Base-by-base conservation (phyloP, 1,140 invertebrate species). In the Olivierus martensii region DNA sequence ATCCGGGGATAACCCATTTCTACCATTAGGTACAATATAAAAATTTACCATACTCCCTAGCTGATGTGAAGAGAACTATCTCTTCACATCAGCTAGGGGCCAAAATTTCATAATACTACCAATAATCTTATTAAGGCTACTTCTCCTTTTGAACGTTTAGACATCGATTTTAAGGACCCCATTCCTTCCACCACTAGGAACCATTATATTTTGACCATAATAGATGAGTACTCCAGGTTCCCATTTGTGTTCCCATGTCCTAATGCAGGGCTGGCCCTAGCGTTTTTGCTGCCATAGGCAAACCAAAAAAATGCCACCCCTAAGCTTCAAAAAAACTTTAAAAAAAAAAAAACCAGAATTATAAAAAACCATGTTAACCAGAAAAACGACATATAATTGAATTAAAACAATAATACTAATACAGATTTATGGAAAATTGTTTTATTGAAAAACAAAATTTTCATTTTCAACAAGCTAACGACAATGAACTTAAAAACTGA, bases 191-290 rank as follows among this genome's bases (percentile, higher is more conserved):
- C 19, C 15, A 50, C 57, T 12, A 51, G 46, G 15, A 66, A 66
- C 45, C 48, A 49, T 34, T 66, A 65, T 43, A 7, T 62, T 18
- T 45, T 64, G 6, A 64, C 56, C 10, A 51, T 66, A 42, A 54
- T 65, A 14, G 63, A 67, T 55, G 62, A 66, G 53, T 67, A 53
- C 47, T 66, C 63, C 9, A 49, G 65, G 44, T 68, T 65, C 55
- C 64, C 63, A 17, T 67, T 65, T 59, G 56, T 45, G 9, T 28
- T 28, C 28, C 28, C 2, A 6, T 46, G 34, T 38, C 1, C 3
- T 9, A 21, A 45, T 18, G 38, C n/a, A n/a, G n/a, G n/a, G n/a
- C n/a, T n/a, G n/a, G n/a, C n/a, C n/a, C n/a, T n/a, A n/a, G n/a
- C n/a, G n/a, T n/a, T n/a, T n/a, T n/a, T n/a, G n/a, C n/a, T n/a